phyloP scores from a whole-genome alignment of 2,888 invertebrate genomes.

The Dasysyrphus albostriatus region DNA sequence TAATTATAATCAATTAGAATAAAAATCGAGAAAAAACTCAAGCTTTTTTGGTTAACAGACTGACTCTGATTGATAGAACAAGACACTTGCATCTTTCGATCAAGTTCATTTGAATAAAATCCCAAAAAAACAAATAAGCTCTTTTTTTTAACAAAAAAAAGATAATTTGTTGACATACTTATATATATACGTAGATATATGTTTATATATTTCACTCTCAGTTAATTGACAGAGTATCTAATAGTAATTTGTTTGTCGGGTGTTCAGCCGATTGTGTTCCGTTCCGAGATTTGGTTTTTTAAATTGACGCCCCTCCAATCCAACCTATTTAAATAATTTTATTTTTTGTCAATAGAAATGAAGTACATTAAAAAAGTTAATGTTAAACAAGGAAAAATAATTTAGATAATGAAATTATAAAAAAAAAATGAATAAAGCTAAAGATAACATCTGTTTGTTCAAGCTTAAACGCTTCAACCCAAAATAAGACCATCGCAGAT shows the following conservation, averaged over 20 bases:
- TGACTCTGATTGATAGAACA: constrained; percentile 15
- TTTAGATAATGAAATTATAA: constrained; percentile 17
- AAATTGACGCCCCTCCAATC: neutral
- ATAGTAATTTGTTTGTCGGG: constrained; percentile 21
- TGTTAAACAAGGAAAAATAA: neutral
- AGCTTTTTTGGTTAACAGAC: neutral
- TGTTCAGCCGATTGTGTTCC: constrained; percentile 1
- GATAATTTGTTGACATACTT: constrained; percentile 34
- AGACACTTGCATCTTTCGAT: constrained; percentile 7
- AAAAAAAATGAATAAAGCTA: neutral
- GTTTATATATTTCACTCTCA: constrained; percentile 20
- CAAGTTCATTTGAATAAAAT: constrained; percentile 10
- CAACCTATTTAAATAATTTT: constrained; percentile 9
- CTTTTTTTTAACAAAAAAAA: neutral
- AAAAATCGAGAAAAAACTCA: neutral
- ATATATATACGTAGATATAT: neutral
- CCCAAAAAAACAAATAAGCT: neutral
- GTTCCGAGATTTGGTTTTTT: constrained; percentile 1
- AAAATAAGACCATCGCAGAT: constrained; percentile 30
- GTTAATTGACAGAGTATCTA: constrained; percentile 44
- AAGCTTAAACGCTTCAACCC: constrained; percentile 1
- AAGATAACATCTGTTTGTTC: constrained; percentile 26
- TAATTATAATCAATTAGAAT: constrained; percentile 11
- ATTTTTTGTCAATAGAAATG: neutral
- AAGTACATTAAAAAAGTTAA: neutral